A percentile compares a stretch with the other conserved stretches of the same genome.
Conservation (phyloP, 1,140 invertebrate species). For the Drosophila mojavensis region DNA sequence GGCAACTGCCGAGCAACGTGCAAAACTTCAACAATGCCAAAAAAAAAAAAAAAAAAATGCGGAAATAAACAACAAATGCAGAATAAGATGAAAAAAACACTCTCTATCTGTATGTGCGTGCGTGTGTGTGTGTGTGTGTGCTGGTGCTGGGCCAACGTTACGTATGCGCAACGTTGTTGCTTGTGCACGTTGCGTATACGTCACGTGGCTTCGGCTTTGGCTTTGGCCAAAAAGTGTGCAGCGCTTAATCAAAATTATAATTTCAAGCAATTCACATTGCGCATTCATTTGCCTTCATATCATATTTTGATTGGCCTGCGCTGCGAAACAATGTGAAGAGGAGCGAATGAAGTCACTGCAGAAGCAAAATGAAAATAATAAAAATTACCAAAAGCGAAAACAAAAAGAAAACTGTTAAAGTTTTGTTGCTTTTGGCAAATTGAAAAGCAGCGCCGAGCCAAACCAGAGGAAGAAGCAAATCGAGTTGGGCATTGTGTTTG, state of each 20-base stretch:
- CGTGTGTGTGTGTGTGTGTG: not conserved
- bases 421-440: conserved; percentile 1
- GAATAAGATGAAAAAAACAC: not conserved
- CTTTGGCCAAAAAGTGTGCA: conserved; percentile 21
- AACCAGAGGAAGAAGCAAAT: not conserved
- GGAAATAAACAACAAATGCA: not conserved
- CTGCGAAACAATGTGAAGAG: not conserved
- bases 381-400: not conserved
- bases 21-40: conserved; percentile 3
- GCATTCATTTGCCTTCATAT: not conserved
- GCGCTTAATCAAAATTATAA: conserved; percentile 29
- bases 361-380: not conserved
- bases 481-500: too few relatives aligned
- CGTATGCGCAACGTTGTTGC: conserved; percentile 62
- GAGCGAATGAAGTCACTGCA: not conserved
- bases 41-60: not conserved
- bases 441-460: not conserved
- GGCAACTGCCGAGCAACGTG: not conserved
- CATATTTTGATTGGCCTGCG: conserved; percentile 3
- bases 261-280: conserved; percentile 3
- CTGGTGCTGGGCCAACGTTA: conserved; percentile 26
- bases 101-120: not conserved
- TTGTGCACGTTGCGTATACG: conserved; percentile 57
- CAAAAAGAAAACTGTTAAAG: not conserved
- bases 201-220: conserved; percentile 42